phyloP scores from a whole-genome alignment of 1,140 invertebrate species.

The Pantala flavescens region DNA sequence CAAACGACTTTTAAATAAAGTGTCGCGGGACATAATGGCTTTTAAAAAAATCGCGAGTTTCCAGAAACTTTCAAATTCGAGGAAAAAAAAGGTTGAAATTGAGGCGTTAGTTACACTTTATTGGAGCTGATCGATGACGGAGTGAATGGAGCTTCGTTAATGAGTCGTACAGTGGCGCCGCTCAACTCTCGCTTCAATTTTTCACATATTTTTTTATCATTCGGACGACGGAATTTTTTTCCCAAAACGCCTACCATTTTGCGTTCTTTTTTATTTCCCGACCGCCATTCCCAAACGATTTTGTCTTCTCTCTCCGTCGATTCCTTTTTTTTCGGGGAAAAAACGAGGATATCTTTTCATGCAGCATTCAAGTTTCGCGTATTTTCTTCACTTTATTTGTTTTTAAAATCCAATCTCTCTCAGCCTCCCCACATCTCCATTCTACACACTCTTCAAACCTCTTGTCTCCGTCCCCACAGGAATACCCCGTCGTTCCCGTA shows the following conservation, averaged over 20 bases:
- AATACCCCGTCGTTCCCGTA: background rate
- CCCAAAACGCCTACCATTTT: background rate
- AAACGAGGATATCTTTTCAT: background rate
- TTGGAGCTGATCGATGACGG: background rate
- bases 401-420: constrained; percentile 6
- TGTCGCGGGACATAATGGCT: too few species aligned
- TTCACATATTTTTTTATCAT: background rate
- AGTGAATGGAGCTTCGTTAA: background rate
- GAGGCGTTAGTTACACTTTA: background rate
- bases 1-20: too few species aligned
- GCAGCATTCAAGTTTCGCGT: background rate
- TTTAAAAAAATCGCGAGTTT: too few species aligned
- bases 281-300: background rate
- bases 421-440: background rate
- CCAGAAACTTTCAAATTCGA: too few species aligned
- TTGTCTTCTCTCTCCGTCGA: background rate
- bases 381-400: background rate
- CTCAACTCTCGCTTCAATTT: background rate
- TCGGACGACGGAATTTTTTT: background rate
- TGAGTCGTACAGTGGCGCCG: background rate
- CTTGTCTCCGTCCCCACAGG: background rate
- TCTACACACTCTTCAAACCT: background rate
- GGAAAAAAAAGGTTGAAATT: background rate
- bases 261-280: background rate
- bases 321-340: background rate